These are phyloP conservation scores for Panopea generosa DNA, from an alignment of 2,888 invertebrate species.

Conservation along the genomic window DNA sequence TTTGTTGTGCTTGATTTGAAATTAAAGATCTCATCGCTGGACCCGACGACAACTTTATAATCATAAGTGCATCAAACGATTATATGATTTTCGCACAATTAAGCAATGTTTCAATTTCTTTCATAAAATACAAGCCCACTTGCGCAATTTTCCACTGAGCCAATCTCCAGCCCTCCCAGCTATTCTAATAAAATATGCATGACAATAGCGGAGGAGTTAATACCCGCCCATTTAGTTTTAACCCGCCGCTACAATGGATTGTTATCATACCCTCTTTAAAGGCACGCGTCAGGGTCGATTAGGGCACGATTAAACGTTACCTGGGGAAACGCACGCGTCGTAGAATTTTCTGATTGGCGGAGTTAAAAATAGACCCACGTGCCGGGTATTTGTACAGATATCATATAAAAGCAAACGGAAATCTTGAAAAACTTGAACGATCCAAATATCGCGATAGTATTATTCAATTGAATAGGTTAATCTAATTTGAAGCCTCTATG, in stretches of 20 bases:
- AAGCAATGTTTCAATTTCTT: background rate
- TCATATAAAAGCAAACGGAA: constrained; percentile 38
- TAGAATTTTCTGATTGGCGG: constrained; percentile 60
- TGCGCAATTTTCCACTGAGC: background rate
- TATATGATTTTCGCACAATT: constrained; percentile 2
- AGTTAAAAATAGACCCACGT: constrained; percentile 58
- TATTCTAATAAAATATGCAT: constrained; percentile 1
- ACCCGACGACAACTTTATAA: background rate
- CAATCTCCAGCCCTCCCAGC: background rate
- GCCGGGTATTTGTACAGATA: constrained; percentile 43
- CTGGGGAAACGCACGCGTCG: constrained; percentile 55
- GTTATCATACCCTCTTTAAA: constrained; percentile 19
- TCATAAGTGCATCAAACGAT: background rate
- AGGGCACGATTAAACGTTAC: constrained; percentile 38
- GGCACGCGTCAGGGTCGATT: constrained; percentile 59
- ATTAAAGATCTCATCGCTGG: background rate
- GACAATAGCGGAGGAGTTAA: background rate
- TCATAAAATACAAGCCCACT: background rate
- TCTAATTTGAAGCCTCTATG: no score
- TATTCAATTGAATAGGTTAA: background rate
- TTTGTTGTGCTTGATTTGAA: background rate
- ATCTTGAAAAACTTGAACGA: constrained; percentile 19
- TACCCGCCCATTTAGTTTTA: constrained; percentile 7
- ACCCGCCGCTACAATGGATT: background rate
- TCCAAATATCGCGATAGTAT: background rate